Conservation (phyloP, 2,888 invertebrate species). For the Melinaea menophilus region DNA sequence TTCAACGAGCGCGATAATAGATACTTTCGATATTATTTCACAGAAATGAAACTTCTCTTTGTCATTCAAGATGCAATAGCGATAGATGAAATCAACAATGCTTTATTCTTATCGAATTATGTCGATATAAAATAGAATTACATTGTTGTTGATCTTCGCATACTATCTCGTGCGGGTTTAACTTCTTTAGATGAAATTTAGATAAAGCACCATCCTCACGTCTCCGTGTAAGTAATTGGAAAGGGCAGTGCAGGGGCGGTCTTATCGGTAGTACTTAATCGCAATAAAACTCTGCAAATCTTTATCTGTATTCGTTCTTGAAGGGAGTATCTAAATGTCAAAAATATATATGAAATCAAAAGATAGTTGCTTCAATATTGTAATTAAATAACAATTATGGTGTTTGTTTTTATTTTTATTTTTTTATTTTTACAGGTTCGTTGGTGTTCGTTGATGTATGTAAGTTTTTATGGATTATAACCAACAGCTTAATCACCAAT, state of each 20-base stretch:
- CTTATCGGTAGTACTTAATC: constrained; percentile 67
- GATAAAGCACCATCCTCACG: constrained; percentile 54
- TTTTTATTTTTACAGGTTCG: background rate
- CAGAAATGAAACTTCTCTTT: constrained; percentile 17
- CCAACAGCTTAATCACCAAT: too few relatives aligned
- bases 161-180: constrained; percentile 30
- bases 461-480: too few relatives aligned
- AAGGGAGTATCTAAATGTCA: constrained; percentile 29
- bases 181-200: constrained; percentile 67
- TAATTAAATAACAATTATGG: background rate
- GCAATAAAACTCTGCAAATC: constrained; percentile 69
- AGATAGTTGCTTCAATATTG: constrained; percentile 8
- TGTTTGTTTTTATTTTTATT: background rate
- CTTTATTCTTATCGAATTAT: constrained; percentile 48
- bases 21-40: constrained; percentile 20
- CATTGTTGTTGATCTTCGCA: constrained; percentile 33
- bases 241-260: constrained; percentile 51
- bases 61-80: constrained; percentile 25
- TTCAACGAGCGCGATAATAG: constrained; percentile 17
- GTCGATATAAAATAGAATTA: constrained; percentile 57
- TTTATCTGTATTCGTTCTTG: constrained; percentile 37
- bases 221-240: constrained; percentile 71
- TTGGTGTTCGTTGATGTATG: background rate
- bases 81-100: constrained; percentile 40
- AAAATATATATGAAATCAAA: constrained; percentile 13